A percentile compares a stretch with the other conserved stretches of the same genome.
phyloP scores from a whole-genome alignment of 2,888 invertebrate species.

The Macropis europaea region DNA sequence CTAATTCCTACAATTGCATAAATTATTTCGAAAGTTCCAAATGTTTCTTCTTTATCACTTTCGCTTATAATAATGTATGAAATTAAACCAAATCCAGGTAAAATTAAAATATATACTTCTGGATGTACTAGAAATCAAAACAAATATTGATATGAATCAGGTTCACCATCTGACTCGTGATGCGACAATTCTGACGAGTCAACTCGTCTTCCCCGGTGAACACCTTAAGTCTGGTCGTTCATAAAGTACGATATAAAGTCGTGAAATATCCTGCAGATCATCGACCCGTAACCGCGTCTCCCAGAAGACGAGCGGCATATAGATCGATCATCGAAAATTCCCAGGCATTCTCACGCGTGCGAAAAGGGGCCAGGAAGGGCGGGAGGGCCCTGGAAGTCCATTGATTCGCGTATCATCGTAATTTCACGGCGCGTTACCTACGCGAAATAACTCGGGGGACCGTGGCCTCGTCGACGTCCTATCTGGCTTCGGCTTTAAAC shows the following conservation, averaged over 20 bases:
- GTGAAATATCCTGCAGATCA: constrained; percentile 10
- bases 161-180: too few relatives aligned
- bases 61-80: constrained; percentile 89
- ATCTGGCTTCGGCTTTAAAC: constrained; percentile 75
- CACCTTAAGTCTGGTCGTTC: background rate
- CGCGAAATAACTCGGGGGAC: constrained; percentile 79
- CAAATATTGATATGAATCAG: too few relatives aligned
- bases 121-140: constrained; percentile 94
- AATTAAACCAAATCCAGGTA: constrained; percentile 91
- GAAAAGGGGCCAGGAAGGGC: constrained; percentile 32
- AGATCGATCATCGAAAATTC: constrained; percentile 56
- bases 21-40: too few relatives aligned
- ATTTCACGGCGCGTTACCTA: constrained; percentile 80
- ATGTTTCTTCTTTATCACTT: constrained; percentile 88
- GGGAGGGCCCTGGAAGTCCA: constrained; percentile 69
- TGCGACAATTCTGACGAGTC: too few relatives aligned
- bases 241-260: constrained; percentile 15
- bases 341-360: constrained; percentile 59
- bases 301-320: constrained; percentile 17
- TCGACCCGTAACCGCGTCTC: constrained; percentile 10
- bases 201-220: too few relatives aligned
- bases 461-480: constrained; percentile 64
- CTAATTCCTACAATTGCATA: too few relatives aligned
- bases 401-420: constrained; percentile 80
- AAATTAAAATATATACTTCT: constrained; percentile 92